Conservation (phyloP, 2,888 invertebrate species). For the Smittia sp. region DNA sequence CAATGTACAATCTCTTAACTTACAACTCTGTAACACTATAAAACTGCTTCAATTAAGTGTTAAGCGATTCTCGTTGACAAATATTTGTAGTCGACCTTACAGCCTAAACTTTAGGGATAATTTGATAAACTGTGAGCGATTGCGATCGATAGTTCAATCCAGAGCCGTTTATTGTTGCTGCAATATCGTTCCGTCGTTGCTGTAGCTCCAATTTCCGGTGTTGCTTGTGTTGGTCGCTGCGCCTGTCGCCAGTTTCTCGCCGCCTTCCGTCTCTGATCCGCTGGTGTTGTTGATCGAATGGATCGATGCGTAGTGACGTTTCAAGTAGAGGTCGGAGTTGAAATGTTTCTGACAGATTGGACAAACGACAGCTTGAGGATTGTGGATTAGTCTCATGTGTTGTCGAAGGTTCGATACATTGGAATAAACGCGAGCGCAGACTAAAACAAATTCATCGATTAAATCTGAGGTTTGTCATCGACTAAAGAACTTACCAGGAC, state of each 20-base stretch:
- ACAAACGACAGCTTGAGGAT: constrained; percentile 62
- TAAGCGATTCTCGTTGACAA: too few species aligned
- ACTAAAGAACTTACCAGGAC: constrained; percentile 18
- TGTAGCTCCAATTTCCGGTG: constrained; percentile 26
- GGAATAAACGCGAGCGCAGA: constrained; percentile 64
- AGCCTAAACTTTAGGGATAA: too few species aligned
- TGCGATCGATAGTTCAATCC: too few species aligned
- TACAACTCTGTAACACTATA: too few species aligned
- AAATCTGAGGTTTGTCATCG: background rate
- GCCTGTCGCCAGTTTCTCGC: constrained; percentile 3
- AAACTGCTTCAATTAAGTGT: too few species aligned
- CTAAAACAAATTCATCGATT: constrained; percentile 2
- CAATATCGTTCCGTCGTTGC: constrained; percentile 21
- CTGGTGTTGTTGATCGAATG: constrained; percentile 36
- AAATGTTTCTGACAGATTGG: constrained; percentile 62
- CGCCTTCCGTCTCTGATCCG: constrained; percentile 28
- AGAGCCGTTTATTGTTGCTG: background rate
- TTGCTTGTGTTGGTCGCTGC: background rate
- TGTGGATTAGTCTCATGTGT: constrained; percentile 65
- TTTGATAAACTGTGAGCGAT: too few species aligned
- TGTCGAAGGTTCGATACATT: constrained; percentile 64
- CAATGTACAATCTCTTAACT: too few species aligned
- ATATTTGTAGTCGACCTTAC: too few species aligned
- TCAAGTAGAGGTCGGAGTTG: constrained; percentile 63
- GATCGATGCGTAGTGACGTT: constrained; percentile 54